Evolutionary conservation across 1,140 invertebrate genomes (phyloP).

Genomic region (Nephotettix cincticeps): DNA sequence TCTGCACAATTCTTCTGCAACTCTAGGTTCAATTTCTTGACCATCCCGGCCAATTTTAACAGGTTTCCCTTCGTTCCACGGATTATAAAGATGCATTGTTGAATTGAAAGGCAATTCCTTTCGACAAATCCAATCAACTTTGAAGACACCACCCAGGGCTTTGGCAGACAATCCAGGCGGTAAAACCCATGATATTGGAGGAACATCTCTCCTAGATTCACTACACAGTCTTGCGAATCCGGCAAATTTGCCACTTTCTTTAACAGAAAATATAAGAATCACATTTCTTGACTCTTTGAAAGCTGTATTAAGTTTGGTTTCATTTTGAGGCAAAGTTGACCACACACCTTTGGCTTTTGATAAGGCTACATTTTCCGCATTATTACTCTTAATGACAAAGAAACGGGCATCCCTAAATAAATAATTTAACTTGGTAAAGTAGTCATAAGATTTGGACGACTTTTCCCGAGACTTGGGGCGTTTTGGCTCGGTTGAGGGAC

Average conservation of each 20-base stretch:
- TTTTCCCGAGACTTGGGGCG: constrained; percentile 55
- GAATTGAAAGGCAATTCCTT: constrained; percentile 91
- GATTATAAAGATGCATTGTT: constrained; percentile 92
- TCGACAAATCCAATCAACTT: constrained; percentile 95
- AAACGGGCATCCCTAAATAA: constrained; percentile 93
- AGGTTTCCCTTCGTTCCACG: constrained; percentile 98
- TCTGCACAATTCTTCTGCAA: constrained; percentile 91
- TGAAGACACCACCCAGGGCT: constrained; percentile 92
- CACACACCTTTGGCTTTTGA: constrained; percentile 96
- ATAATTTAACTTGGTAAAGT: constrained; percentile 89
- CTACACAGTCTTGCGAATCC: constrained; percentile 88
- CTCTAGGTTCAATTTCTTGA: constrained; percentile 94
- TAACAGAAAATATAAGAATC: constrained; percentile 94
- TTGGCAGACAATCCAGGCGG: constrained; percentile 91
- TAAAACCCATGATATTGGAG: constrained; percentile 91
- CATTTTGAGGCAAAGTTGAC: constrained; percentile 97
- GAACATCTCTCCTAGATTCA: constrained; percentile 85
- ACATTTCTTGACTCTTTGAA: constrained; percentile 92
- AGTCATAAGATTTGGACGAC: constrained; percentile 73
- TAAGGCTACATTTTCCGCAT: constrained; percentile 92
- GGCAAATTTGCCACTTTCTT: constrained; percentile 92
- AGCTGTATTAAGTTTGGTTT: constrained; percentile 93
- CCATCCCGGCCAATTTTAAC: constrained; percentile 98
- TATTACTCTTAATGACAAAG: constrained; percentile 98
- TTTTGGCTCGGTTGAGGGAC: constrained; percentile 51